Percentiles rank a stretch among this genome's conserved stretches.
These are phyloP conservation scores for Pseudomyrmex cubaensis DNA, from an alignment of 1,140 invertebrate species.

Conservation along the genomic window DNA sequence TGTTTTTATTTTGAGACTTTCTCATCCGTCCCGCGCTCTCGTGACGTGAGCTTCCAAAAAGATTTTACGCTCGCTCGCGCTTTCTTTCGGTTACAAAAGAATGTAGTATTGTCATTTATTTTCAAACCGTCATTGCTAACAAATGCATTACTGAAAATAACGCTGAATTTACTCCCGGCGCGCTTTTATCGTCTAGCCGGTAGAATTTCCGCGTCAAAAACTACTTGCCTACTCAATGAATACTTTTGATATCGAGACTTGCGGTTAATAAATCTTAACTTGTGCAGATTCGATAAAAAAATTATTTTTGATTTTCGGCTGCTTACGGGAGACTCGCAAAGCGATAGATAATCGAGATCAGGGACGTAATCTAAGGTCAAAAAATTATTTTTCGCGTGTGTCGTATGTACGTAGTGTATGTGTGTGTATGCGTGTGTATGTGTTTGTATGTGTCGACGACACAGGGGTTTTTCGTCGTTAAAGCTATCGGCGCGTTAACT, in stretches of 20 bases:
- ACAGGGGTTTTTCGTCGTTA: slow-evolving; percentile 47
- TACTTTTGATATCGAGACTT: slow-evolving; percentile 53
- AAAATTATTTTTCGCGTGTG: background rate
- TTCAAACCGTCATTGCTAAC: slow-evolving; percentile 40
- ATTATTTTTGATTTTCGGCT: slow-evolving; percentile 75
- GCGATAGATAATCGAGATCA: slow-evolving; percentile 38
- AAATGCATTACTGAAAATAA: slow-evolving; percentile 38
- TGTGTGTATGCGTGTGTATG: background rate
- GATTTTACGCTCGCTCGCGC: slow-evolving; percentile 16
- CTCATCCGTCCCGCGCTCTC: slow-evolving; percentile 23
- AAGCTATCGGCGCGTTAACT: slow-evolving; percentile 38
- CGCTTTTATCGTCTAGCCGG: background rate
- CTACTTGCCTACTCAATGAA: slow-evolving; percentile 1
- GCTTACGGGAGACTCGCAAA: slow-evolving; percentile 44
- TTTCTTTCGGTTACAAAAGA: slow-evolving; percentile 32
- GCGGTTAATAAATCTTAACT: slow-evolving; percentile 13
- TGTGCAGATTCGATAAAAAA: slow-evolving; percentile 63
- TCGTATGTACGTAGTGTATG: background rate
- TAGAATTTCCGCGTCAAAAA: background rate
- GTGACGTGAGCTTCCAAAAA: slow-evolving; percentile 17
- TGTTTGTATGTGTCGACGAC: slow-evolving; percentile 13
- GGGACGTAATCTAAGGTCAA: slow-evolving; percentile 35
- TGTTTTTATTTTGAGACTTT: slow-evolving; percentile 36
- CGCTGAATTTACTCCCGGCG: background rate
- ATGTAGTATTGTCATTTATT: slow-evolving; percentile 53